Evolutionary conservation across 1,140 invertebrate genomes (phyloP), one percentile per base, ranked within the genome.

Genomic region (Agrypnia vestita): DNA sequence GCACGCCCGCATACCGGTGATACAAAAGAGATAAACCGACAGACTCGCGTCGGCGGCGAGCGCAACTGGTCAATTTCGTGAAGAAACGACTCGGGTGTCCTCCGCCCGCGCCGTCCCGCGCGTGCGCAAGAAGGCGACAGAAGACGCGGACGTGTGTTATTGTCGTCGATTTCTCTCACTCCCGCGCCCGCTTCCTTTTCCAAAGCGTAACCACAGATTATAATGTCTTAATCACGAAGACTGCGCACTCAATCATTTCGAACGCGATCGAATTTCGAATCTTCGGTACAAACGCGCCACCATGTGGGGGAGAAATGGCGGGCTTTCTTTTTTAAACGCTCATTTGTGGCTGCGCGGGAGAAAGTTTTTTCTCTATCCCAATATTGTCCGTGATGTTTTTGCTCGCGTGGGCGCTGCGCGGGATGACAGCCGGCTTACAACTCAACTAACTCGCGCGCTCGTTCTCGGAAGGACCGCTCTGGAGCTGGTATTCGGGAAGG

Each of bases 171-270:
- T 13, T 51, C n/a, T 51, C 49, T 49, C 15, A 10, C 17, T 49
- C 64, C 49, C n/a, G 25, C 25, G 25, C 25, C 49, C 49, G 49
- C 49, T 51, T 51, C 49, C 49, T 25, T 53, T 51, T 53, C 25
- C 49, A 55, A 73, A 73, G 69, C 69, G 47, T 73, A 73, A 73
- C 69, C 69, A 73, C 69, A 73, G 69, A 73, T 73, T 55, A 73
- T 78, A 78, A 78, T 78, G 77, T 78, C 77, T 78, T 78, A 78
- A 78, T 78, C 77, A 78, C 76, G 76, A 78, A 78, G 76, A 78
- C 76, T 78, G 64, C 19, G 46, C 76, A 69, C 76, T 78, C 76
- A 78, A 78, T 78, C 76, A 61, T 35, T 44, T 35, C 25, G 51
- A 69, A 67, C 51, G 47, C 51, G 71, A 53, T 56, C 71, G 35